Percentiles rank a stretch among this genome's conserved stretches.
Evolutionary conservation across 2,113 vertebrate genomes (phyloP).

Genomic region (Morone saxatilis): DNA sequence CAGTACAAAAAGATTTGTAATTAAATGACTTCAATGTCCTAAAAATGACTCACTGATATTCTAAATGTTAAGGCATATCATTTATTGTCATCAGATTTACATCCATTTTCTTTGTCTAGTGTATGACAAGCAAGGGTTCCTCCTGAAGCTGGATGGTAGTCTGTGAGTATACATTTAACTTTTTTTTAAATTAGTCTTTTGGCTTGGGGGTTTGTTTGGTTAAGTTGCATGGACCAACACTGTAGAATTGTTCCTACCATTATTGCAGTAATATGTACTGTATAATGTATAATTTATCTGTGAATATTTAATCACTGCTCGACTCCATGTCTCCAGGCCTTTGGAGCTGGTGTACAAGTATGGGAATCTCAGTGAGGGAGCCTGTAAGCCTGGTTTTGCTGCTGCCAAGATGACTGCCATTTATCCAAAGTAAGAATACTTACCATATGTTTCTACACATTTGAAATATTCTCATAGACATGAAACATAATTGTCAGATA

Average conservation of each 20-base stretch:
- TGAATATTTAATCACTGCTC: background rate
- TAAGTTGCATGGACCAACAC: background rate
- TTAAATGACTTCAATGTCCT: background rate
- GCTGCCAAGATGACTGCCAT: constrained; percentile 92
- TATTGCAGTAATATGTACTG: background rate
- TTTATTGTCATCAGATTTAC: background rate
- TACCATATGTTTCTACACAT: background rate
- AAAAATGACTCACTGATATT: background rate
- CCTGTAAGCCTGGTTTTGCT: constrained; percentile 91
- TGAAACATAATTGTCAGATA: background rate
- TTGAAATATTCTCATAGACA: background rate
- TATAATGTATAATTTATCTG: background rate
- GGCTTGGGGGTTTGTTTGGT: too few species aligned
- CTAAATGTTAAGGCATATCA: background rate
- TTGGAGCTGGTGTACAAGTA: constrained; percentile 90
- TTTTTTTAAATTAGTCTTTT: background rate
- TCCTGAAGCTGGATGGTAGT: constrained; percentile 89
- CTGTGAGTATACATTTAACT: constrained; percentile 87
- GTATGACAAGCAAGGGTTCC: constrained; percentile 93
- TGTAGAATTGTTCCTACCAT: background rate
- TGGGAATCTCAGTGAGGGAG: constrained; percentile 90
- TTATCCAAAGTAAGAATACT: constrained; percentile 90
- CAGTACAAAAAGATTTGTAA: background rate
- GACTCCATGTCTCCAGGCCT: constrained; percentile 79
- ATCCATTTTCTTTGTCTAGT: constrained; percentile 82